Base-by-base conservation (phyloP, 2,888 invertebrate species). In the Halictus quadricinctus region DNA sequence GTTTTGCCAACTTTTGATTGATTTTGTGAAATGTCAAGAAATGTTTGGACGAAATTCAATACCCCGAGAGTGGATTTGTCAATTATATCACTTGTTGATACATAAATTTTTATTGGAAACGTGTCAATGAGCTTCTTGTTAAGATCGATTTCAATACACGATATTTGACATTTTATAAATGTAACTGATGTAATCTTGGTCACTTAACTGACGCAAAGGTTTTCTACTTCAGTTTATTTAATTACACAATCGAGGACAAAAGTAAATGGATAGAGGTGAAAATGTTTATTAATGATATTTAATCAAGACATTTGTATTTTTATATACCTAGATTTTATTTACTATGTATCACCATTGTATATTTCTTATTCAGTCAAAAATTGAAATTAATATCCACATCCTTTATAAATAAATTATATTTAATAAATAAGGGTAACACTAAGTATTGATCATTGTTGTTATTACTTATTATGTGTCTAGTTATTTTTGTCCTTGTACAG, bases 131-230 rank as follows among this genome's bases (percentile, higher is more conserved):
- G 43, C n/a, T 41, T 50, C n/a, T 13, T 21, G n/a, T 60, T 60
- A 43, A 15, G n/a, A 70, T 64, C 25, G 0, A 21, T 48, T 66
- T 15, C 4, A 18, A 41, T 36, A 48, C 25, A 43, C 69, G 29
- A 10, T 70, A 43, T 48, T 76, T 48, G 25, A 81, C 7, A 48
- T 80, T 78, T 81, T 29, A 58, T 70, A 72, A 85, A 82, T 77
- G 54, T 58, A 84, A 75, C 6, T 64, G 12, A 15, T 13, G 6
- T 8, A 66, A 18, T 79, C 69, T 83, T 64, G 3, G 18, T 54
- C 5, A 13, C 18, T 60, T 8, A n/a, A 69, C 5, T 21, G 21
- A 70, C n/a, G n/a, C 12, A 12, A 1, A 12, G n/a, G 2, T 72
- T 43, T 64, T 46, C 13, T 46, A 46, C 12, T 13, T 46, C 4